Conservation (phyloP, 2,797 vertebrate species). For the Xyrichtys novacula region DNA sequence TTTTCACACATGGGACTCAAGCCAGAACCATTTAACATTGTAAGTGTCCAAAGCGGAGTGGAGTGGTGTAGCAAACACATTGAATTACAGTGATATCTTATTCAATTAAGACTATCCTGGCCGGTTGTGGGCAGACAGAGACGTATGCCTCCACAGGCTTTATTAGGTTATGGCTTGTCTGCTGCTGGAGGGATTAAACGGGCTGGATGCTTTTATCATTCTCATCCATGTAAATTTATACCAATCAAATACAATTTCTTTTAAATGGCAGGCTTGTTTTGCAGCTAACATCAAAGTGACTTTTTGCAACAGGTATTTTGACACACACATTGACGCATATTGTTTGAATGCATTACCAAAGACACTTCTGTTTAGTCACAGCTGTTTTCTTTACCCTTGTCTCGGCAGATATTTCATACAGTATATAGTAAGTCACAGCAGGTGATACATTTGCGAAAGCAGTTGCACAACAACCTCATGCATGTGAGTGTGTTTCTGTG, state of each 20-base stretch:
- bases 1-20: not conserved
- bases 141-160: slow-evolving; percentile 24
- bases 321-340: slow-evolving; percentile 2
- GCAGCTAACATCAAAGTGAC: not conserved
- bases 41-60: slow-evolving; percentile 5
- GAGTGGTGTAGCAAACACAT: slow-evolving; percentile 26
- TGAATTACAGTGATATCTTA: slow-evolving; percentile 44
- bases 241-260: slow-evolving; percentile 9
- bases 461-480: slow-evolving; percentile 41
- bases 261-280: not conserved
- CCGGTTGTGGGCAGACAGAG: slow-evolving; percentile 23
- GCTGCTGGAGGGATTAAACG: slow-evolving; percentile 18
- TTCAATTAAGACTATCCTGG: slow-evolving; percentile 41
- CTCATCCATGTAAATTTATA: slow-evolving; percentile 34
- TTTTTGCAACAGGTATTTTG: slow-evolving; percentile 10
- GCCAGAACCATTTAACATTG: slow-evolving; percentile 5
- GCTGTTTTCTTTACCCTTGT: slow-evolving; percentile 24
- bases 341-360: not conserved
- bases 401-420: slow-evolving; percentile 29
- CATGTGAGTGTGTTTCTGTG: slow-evolving; percentile 23
- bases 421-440: slow-evolving; percentile 54
- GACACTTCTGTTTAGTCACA: slow-evolving; percentile 8
- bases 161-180: slow-evolving; percentile 44
- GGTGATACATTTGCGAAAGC: slow-evolving; percentile 63
- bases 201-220: slow-evolving; percentile 34